Evolutionary conservation across 2,888 invertebrate species (phyloP), one percentile per base, ranked within the genome.

Genomic region (Catocala fraxini): DNA sequence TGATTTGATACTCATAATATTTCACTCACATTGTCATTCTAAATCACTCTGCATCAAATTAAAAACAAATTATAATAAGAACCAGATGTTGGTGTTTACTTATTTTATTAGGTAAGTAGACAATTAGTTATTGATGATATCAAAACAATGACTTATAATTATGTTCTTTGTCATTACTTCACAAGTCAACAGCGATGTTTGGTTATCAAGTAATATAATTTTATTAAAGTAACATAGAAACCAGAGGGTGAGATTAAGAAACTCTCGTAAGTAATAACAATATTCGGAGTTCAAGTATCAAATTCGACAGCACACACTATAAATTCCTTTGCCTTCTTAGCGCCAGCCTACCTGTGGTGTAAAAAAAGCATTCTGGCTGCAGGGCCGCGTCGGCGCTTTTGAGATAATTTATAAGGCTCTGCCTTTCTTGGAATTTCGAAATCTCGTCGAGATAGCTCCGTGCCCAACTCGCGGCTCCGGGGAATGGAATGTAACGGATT

Each of bases 371-470:
- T 91, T 91, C 91, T 89, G 91, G 89, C 89, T 88, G 85, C 88
- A 84, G 88, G 90, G 87, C 92, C 91, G 91, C 84, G 93, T 90
- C 94, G 94, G 93, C 92, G 87, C 93, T 93, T 94, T 94, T 93
- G 93, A 91, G 91, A 94, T 93, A 92, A 93, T 93, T 93, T 93
- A 93, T 93, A 93, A 93, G 93, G 92, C 89, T 89, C 86, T 90
- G 88, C 93, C 93, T 92, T 93, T 93, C 93, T 90, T 85, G 88
- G 93, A 93, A 93, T 94, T 93, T 91, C 92, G 92, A 93, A 94
- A 94, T 93, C 92, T 91, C 88, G 84, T 81, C 82, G 85, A 89
- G 92, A 89, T 89, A 88, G 88, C 88, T 87, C 77, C 88, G 83
- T 84, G 81, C 89, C 78, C 83, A 74, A 81, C 82, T 83, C 85